Evolutionary conservation across 2,888 invertebrate genomes (phyloP).

Genomic region (Bursaphelenchus okinawaensis): DNA sequence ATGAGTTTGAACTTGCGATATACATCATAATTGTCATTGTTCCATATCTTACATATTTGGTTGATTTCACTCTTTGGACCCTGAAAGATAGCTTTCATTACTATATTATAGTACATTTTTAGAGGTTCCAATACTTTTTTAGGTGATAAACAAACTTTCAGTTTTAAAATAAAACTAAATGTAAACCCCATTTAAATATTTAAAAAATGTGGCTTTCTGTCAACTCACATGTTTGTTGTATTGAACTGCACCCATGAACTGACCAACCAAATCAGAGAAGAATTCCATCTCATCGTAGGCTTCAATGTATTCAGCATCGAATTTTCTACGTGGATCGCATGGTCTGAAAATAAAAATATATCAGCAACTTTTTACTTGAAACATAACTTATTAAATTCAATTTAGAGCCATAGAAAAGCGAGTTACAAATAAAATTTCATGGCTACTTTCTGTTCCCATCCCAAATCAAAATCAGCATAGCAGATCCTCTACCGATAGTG

Average conservation of each 20-base stretch:
- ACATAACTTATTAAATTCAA: no score
- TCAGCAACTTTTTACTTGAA: no score
- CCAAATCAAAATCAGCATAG: not conserved
- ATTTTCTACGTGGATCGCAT: not conserved
- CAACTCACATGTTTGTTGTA: constrained; percentile 4
- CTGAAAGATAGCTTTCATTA: not conserved
- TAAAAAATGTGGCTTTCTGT: no score
- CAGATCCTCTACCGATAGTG: not conserved
- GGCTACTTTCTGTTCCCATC: no score
- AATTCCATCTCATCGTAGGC: not conserved
- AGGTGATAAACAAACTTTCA: not conserved
- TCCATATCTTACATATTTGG: not conserved
- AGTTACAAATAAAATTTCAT: no score
- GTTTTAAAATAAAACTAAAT: not conserved
- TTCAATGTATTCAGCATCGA: not conserved
- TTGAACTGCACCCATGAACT: not conserved
- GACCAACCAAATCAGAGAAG: not conserved
- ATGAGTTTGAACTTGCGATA: not conserved
- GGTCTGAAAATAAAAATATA: not conserved
- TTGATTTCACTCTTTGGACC: not conserved
- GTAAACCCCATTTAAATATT: no score
- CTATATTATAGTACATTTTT: not conserved
- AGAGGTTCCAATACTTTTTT: not conserved
- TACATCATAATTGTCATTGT: not conserved
- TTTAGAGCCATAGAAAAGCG: no score